Conservation (phyloP, 2,888 invertebrate species). For the Schizaphis graminum region DNA sequence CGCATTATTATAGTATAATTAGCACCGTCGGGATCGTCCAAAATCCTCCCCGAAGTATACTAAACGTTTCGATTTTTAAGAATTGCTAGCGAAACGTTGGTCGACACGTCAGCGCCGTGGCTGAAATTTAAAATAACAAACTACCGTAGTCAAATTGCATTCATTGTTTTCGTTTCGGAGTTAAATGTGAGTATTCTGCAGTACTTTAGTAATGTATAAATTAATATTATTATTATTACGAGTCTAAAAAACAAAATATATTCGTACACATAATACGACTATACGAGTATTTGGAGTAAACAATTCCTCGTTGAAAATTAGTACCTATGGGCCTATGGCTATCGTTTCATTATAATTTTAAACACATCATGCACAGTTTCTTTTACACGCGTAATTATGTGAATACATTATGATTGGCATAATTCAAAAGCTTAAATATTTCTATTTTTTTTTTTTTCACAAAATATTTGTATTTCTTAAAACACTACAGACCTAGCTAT, state of each 20-base stretch:
- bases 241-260: background rate
- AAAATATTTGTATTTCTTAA: background rate
- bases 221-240: background rate
- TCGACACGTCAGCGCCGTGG: background rate
- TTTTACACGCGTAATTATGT: background rate
- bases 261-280: no score
- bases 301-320: background rate
- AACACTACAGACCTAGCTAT: background rate
- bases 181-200: conserved; percentile 36
- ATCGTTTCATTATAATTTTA: background rate
- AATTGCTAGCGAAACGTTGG: background rate
- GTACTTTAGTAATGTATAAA: background rate
- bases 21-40: background rate
- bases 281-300: background rate
- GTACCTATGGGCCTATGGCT: background rate
- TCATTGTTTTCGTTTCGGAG: conserved; percentile 26
- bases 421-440: background rate
- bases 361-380: background rate
- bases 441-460: background rate
- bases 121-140: conserved; percentile 8
- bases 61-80: conserved; percentile 1
- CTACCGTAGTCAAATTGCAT: background rate
- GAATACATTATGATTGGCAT: background rate
- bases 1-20: background rate
- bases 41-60: background rate